Percentiles rank a stretch among this genome's conserved stretches.
phyloP scores from a whole-genome alignment of 2,113 vertebrate species.

The Ctenodactylus gundi region DNA sequence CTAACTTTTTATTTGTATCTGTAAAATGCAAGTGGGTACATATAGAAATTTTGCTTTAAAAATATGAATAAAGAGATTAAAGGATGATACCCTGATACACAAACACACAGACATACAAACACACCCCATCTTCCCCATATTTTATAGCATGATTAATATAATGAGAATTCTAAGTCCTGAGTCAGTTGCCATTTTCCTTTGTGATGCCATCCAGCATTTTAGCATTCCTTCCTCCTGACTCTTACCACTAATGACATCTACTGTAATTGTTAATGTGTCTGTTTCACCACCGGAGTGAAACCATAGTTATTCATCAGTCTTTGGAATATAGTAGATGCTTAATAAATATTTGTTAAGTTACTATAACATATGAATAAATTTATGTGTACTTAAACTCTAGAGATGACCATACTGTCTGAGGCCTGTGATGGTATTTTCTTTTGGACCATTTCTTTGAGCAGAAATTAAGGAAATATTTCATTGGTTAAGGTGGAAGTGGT shows the following conservation, averaged over 20 bases:
- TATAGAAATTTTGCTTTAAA: background rate
- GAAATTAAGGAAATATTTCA: background rate
- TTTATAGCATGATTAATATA: slow-evolving; percentile 29
- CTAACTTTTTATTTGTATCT: background rate
- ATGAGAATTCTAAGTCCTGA: slow-evolving; percentile 18
- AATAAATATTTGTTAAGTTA: slow-evolving; percentile 6
- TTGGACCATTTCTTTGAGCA: background rate
- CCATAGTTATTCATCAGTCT: background rate
- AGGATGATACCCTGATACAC: background rate
- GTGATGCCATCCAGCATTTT: background rate
- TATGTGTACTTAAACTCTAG: background rate
- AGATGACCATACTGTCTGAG: background rate
- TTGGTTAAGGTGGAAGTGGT: background rate
- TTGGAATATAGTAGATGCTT: background rate
- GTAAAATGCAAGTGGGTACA: background rate
- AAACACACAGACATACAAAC: background rate
- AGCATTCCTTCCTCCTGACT: background rate
- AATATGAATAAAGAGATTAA: slow-evolving; percentile 2
- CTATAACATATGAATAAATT: background rate
- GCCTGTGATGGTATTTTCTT: background rate
- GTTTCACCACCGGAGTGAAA: background rate
- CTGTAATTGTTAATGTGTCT: background rate
- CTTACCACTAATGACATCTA: background rate
- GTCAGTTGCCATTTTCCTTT: background rate
- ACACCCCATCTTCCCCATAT: background rate